Evolutionary conservation across 2,888 invertebrate species (phyloP), one percentile per base, ranked within the genome.

Genomic region (Spodoptera littoralis): DNA sequence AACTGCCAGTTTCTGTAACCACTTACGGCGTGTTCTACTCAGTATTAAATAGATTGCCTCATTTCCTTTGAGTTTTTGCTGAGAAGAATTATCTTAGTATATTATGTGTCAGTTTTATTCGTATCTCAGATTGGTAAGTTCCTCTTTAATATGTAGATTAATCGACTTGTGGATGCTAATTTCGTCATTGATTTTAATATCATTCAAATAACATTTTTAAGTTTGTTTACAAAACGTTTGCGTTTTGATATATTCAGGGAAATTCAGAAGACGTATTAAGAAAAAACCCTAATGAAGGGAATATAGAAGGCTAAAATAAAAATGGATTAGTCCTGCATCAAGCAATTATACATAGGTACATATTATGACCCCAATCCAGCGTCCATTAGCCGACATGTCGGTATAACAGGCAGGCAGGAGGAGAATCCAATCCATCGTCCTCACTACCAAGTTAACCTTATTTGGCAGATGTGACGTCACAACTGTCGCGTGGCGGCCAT

Each of bases 1-100:
- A 77, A 81, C 77, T 72, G 70, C 65, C 71, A 57, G 73, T 74
- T 75, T 77, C 72, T 72, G 70, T 73, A 67, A 69, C 67, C 60
- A 63, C 60, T 67, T 70, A 63, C 55, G 56, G 60, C 70, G 50
- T 43, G 49, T 62, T 73, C 47, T 53, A 47, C 46, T 65, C 49
- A 30, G 22, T 69, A 66, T 62, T 54, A 60, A 72, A 65, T 62
- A 60, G 47, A 62, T 59, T 65, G 42, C 51, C 58, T 72, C 48
- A 48, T 69, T 63, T 65, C 54, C 63, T 73, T 45, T 18, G 36
- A 52, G 41, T 44, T 56, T 59, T 60, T 45, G 55, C 55, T 52
- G 41, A 43, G 44, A 8, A 44, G 49, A 45, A 57, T 50, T 22
- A 52, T 54, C 11, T 4, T 13, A 9, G 30, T 47, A 41, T 11